Conservation (phyloP, 1,140 invertebrate species). For the Zaprionus capensis region DNA sequence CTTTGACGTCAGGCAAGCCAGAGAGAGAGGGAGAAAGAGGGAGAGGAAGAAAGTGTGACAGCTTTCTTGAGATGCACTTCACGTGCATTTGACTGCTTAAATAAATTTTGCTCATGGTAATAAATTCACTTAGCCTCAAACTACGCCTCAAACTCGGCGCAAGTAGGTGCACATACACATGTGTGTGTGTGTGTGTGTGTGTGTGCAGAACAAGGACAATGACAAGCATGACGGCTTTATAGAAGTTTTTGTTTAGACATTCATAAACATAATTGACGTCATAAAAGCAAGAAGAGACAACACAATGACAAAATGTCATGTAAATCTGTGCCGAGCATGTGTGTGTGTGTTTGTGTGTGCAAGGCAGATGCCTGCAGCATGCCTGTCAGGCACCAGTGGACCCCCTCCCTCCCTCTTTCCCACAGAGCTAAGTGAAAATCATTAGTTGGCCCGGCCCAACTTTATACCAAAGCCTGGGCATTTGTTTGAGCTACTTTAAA, state of each 20-base stretch:
- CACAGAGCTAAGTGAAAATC: conserved; percentile 68
- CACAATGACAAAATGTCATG: conserved; percentile 80
- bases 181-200: conserved; percentile 6
- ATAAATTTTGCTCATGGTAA: conserved; percentile 82
- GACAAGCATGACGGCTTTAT: conserved; percentile 66
- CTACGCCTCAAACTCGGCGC: conserved; percentile 34
- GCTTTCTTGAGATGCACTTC: conserved; percentile 78
- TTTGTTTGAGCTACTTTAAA: conserved; percentile 78
- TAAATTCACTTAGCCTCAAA: conserved; percentile 81
- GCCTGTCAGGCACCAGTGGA: neutral
- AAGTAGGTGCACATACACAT: neutral
- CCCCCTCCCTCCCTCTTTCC: neutral
- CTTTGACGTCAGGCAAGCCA: conserved; percentile 45
- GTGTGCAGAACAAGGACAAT: conserved; percentile 44
- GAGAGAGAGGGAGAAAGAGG: neutral
- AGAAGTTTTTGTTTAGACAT: conserved; percentile 80
- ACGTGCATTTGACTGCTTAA: conserved; percentile 82
- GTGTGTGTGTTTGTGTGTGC: conserved; percentile 10
- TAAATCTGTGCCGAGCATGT: conserved; percentile 72
- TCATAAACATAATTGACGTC: conserved; percentile 82
- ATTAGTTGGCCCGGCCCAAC: conserved; percentile 67
- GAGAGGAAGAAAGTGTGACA: conserved; percentile 49
- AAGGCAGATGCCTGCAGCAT: conserved; percentile 2
- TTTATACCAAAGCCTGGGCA: conserved; percentile 74
- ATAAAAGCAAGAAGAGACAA: conserved; percentile 67